Base-by-base conservation (phyloP, 2,113 vertebrate species). In the Synodontis membranacea region DNA sequence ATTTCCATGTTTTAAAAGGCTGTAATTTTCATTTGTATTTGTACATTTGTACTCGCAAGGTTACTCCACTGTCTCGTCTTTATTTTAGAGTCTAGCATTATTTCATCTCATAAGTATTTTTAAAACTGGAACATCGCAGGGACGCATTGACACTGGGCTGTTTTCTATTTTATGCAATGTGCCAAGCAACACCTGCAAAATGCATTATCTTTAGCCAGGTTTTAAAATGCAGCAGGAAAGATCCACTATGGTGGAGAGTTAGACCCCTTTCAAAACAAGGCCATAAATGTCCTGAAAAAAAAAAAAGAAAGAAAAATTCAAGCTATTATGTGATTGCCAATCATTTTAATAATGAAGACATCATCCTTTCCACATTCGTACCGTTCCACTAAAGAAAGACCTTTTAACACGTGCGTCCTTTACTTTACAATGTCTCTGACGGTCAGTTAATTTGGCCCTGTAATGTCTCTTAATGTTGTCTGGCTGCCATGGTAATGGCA, bases 291-390 rank as follows among this genome's bases (percentile, higher is more conserved):
- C 42, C n/a, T 25, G 28, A 23, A 2, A 31, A 8, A 1, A 3
- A 62, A n/a, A 64, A 62, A 80, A 25, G n/a, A 91, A 91, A 82
- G 50, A 28, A 46, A 31, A 46, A n/a, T 23, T 72, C 21, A 72
- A 88, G 90, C 92, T 92, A 94, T 95, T 94, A 94, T 89, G 79
- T 88, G 64, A 83, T 90, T 90, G 91, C 92, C 93, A 92, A 92
- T 94, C 91, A 92, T 94, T 93, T 95, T 92, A 93, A 89, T 88
- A 92, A 92, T 91, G 90, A 91, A 86, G 87, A 89, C 93, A 92
- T 94, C 92, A 93, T 80, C 89, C 90, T 95, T 95, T 95, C 95
- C 94, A 95, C 91, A 91, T 93, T 90, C 89, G 89, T 89, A 89
- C 92, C 93, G 88, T 90, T 93, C 90, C 58, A 84, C 89, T 87